Conservation (phyloP, 2,113 vertebrate species). For the Mionectes macconnelli region DNA sequence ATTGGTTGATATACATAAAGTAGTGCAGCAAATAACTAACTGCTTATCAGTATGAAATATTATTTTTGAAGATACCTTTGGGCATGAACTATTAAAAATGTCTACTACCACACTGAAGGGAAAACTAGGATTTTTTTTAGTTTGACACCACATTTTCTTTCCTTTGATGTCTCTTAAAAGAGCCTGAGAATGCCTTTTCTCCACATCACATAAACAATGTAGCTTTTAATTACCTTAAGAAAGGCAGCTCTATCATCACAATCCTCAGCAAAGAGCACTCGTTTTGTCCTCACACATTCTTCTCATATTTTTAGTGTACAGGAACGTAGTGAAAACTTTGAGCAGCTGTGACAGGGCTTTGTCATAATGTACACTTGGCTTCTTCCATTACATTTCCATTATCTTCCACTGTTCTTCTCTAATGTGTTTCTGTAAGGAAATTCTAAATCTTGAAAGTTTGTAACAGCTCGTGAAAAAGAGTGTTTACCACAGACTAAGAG, state of each 20-base stretch:
- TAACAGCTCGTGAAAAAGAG: background rate
- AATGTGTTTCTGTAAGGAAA: background rate
- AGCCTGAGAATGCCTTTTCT: background rate
- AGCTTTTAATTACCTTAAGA: background rate
- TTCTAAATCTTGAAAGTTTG: background rate
- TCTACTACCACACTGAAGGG: background rate
- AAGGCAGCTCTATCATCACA: background rate
- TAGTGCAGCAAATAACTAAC: background rate
- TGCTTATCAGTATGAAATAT: background rate
- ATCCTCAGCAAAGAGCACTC: background rate
- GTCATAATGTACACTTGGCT: background rate
- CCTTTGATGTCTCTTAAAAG: background rate
- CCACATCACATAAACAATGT: background rate
- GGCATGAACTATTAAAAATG: background rate
- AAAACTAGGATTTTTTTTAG: background rate
- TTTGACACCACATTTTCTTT: background rate
- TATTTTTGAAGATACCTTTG: background rate
- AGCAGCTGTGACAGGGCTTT: background rate
- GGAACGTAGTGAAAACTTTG: background rate
- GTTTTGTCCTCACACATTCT: accelerated
- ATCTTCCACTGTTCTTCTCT: background rate
- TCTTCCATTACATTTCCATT: background rate
- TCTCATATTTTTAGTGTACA: background rate
- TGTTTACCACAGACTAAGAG: background rate
- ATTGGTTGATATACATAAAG: background rate